Percentiles rank a stretch among this genome's conserved stretches.
These are phyloP conservation scores for Polyommatus icarus DNA, from an alignment of 2,888 invertebrate genomes.

Conservation along the genomic window DNA sequence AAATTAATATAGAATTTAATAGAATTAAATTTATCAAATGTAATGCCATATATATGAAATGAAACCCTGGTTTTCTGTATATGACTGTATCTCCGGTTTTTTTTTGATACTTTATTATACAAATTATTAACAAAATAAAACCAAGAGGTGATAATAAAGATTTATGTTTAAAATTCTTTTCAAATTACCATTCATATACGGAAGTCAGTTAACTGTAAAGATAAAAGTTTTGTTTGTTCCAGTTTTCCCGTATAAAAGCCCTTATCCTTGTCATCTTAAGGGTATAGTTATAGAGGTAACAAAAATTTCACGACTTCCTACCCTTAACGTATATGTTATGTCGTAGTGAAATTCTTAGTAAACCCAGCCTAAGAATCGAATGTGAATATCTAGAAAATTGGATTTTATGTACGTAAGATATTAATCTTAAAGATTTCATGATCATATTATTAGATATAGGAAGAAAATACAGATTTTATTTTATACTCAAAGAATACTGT, in stretches of 20 bases:
- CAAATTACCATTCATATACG: not conserved
- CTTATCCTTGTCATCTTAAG: not conserved
- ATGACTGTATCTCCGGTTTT: too few relatives aligned
- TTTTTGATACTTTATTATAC: not conserved
- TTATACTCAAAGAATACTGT: too few relatives aligned
- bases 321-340: not conserved
- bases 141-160: not conserved
- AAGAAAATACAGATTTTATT: too few relatives aligned
- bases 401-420: too few relatives aligned
- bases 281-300: not conserved
- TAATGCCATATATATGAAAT: too few relatives aligned
- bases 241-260: not conserved
- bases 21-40: too few relatives aligned
- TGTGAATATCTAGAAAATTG: not conserved
- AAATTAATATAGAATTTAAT: too few relatives aligned
- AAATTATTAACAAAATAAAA: not conserved
- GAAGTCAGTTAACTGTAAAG: not conserved
- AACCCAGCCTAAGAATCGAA: not conserved
- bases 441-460: too few relatives aligned
- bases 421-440: too few relatives aligned
- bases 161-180: not conserved
- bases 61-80: too few relatives aligned
- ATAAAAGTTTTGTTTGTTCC: conserved; percentile 15
- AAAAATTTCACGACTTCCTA: conserved; percentile 14
- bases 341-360: not conserved